A percentile compares a stretch with the other conserved stretches of the same genome.
These are phyloP conservation scores for Triops cancriformis DNA, from an alignment of 1,140 invertebrate genomes.

Conservation along the genomic window DNA sequence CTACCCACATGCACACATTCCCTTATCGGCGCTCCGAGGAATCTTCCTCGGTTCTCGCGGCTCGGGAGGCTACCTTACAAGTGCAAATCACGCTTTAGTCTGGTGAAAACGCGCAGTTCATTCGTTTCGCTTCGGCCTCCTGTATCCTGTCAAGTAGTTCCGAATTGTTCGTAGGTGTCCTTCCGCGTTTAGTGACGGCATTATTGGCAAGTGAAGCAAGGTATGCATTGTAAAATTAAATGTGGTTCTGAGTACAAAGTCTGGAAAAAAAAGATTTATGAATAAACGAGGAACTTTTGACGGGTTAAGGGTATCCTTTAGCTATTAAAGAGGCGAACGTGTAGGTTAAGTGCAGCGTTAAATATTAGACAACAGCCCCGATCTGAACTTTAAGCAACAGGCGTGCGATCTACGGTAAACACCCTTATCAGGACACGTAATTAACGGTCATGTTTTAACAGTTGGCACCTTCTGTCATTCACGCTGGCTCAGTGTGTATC, in stretches of 20 bases:
- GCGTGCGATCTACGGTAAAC: background rate
- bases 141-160: background rate
- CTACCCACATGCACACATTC: background rate
- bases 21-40: conserved; percentile 7
- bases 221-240: too few species aligned
- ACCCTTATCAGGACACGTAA: background rate
- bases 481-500: background rate
- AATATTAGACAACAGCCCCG: too few species aligned
- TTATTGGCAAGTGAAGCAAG: too few species aligned
- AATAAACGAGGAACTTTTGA: too few species aligned
- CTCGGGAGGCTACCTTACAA: background rate
- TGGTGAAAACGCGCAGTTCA: background rate
- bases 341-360: too few species aligned
- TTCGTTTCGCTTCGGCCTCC: background rate
- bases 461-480: background rate
- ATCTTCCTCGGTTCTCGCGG: background rate
- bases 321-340: too few species aligned
- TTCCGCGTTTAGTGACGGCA: background rate
- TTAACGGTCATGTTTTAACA: background rate
- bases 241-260: too few species aligned
- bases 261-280: too few species aligned
- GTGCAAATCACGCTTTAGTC: background rate
- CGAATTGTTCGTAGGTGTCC: background rate
- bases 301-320: too few species aligned
- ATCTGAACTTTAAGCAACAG: too few species aligned